Percentiles rank a stretch among this genome's conserved stretches.
Evolutionary conservation across 2,113 vertebrate species (phyloP).

Genomic region (Haliaeetus leucogaster): DNA sequence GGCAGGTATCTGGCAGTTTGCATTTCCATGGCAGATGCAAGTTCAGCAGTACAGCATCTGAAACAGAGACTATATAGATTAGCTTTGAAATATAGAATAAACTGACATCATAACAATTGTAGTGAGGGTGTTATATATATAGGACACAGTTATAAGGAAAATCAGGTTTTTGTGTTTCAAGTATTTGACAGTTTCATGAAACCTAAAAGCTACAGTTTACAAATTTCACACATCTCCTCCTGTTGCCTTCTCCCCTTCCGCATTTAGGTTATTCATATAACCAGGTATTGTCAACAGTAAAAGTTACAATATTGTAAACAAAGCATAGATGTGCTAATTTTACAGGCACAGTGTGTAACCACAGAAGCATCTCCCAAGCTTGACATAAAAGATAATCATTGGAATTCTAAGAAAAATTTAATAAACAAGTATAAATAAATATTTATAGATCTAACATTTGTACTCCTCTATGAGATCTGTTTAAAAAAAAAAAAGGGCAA

Average conservation of each 20-base stretch:
- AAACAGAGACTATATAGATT: background rate
- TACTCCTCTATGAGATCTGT: background rate
- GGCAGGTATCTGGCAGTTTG: background rate
- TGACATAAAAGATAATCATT: background rate
- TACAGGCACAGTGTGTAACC: background rate
- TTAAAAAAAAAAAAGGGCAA: background rate
- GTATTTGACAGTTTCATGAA: background rate
- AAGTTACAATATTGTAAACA: background rate
- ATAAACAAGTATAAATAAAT: background rate
- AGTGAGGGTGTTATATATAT: background rate
- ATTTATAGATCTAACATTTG: background rate
- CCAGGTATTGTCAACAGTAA: background rate
- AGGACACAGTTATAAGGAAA: background rate
- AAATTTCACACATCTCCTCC: background rate
- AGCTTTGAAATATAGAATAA: background rate
- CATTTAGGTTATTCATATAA: background rate
- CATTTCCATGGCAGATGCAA: background rate
- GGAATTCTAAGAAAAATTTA: background rate
- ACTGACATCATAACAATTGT: background rate
- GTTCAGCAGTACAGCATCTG: background rate
- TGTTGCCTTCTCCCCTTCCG: background rate
- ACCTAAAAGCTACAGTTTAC: background rate
- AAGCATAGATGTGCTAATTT: background rate
- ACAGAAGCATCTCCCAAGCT: background rate
- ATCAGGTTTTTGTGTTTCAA: background rate